phyloP scores from a whole-genome alignment of 2,113 vertebrate species.

The Cyphomyrus discorhynchus region DNA sequence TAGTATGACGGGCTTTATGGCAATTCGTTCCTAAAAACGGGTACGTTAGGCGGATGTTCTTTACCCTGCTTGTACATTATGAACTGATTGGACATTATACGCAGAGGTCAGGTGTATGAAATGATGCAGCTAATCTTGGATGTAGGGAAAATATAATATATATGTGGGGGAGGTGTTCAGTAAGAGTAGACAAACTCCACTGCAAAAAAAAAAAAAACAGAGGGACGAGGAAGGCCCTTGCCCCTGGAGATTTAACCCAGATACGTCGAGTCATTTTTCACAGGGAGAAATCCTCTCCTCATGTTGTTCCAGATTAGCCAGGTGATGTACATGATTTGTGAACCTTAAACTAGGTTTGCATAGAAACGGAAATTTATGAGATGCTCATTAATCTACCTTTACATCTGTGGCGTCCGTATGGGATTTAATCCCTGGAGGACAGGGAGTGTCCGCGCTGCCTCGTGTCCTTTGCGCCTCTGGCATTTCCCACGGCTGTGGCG shows the following conservation, averaged over 20 bases:
- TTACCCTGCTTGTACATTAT: not conserved
- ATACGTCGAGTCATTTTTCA: conserved; percentile 7
- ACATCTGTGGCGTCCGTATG: not conserved
- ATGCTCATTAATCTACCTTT: not conserved
- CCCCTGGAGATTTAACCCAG: not conserved
- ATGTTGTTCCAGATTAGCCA: not conserved
- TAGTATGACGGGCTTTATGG: not conserved
- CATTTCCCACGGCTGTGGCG: not conserved
- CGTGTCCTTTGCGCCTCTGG: not conserved
- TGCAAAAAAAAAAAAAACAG: not conserved
- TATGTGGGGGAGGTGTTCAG: not conserved
- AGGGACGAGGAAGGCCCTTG: conserved; percentile 1
- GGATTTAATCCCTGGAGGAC: not conserved
- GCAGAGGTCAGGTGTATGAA: not conserved
- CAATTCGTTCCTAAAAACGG: not conserved
- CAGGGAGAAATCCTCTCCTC: not conserved
- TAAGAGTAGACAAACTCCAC: not conserved
- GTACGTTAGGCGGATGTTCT: not conserved
- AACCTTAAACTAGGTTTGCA: conserved; percentile 8
- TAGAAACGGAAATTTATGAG: not conserved
- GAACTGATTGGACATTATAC: not conserved
- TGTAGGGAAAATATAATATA: not conserved
- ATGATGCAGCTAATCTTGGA: not conserved
- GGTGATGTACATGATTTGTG: conserved; percentile 11
- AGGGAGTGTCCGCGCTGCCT: not conserved